A percentile compares a stretch with the other conserved stretches of the same genome.
phyloP scores from a whole-genome alignment of 1,140 invertebrate genomes.

The Armadillidium nasatum region DNA sequence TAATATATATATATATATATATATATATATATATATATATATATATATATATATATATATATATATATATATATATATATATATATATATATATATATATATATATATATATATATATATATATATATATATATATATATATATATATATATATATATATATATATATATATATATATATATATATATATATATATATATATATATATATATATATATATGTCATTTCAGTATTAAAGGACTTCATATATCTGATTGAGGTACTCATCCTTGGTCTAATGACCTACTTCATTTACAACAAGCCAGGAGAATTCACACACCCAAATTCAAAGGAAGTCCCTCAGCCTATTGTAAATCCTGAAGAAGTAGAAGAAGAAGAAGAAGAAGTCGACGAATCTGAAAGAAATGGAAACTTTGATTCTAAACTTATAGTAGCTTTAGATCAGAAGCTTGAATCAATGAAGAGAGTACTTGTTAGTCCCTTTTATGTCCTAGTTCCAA shows the following conservation, averaged over 20 bases:
- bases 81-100: constrained; percentile 1
- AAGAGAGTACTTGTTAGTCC: too few species aligned
- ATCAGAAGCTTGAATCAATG: too few species aligned
- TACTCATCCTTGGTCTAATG: not conserved
- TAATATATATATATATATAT: too few species aligned
- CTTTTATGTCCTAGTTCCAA: too few species aligned
- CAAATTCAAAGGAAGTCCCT: not conserved
- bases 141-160: not conserved
- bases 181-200: not conserved
- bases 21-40: too few species aligned
- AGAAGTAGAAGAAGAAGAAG: too few species aligned
- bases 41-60: not conserved
- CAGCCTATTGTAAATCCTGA: not conserved
- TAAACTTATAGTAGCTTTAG: too few species aligned
- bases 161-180: not conserved
- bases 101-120: not conserved
- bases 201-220: not conserved
- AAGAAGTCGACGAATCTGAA: too few species aligned
- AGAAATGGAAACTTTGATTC: too few species aligned
- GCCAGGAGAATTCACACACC: not conserved
- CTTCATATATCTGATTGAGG: not conserved
- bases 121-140: not conserved
- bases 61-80: not conserved
- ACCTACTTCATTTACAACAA: not conserved
- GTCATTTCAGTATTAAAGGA: not conserved